These are phyloP conservation scores for Siniperca undulata DNA, from an alignment of 2,797 vertebrate species.

Conservation along the genomic window DNA sequence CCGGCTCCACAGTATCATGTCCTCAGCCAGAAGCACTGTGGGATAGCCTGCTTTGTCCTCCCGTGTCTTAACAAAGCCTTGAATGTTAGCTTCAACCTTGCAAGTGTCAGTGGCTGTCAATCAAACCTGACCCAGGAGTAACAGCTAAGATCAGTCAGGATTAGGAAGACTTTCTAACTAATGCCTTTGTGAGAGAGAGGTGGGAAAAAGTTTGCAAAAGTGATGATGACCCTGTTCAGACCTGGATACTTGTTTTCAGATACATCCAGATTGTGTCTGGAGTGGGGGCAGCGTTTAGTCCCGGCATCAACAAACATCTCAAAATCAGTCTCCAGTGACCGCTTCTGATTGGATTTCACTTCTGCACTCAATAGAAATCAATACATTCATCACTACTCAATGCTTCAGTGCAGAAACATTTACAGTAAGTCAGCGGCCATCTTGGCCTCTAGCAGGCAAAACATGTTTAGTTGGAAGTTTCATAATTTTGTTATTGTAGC, in stretches of 20 bases:
- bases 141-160: constrained; percentile 55
- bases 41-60: constrained; percentile 63
- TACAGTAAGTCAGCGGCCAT: not conserved
- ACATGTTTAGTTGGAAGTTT: not conserved
- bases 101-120: constrained; percentile 65
- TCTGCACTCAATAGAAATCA: constrained; percentile 18
- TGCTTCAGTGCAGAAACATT: constrained; percentile 7
- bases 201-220: constrained; percentile 36
- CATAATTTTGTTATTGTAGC: not conserved
- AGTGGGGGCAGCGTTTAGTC: not conserved
- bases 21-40: constrained; percentile 64
- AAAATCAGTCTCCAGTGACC: constrained; percentile 39
- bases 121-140: constrained; percentile 61
- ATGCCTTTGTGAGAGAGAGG: constrained; percentile 36
- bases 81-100: constrained; percentile 49
- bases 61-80: constrained; percentile 54
- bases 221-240: constrained; percentile 22
- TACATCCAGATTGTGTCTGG: constrained; percentile 17
- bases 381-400: not conserved
- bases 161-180: constrained; percentile 52
- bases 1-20: constrained; percentile 61
- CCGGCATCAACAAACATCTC: constrained; percentile 15
- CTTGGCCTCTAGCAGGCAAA: not conserved
- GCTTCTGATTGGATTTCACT: constrained; percentile 29
- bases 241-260: constrained; percentile 17